phyloP scores from a whole-genome alignment of 2,888 invertebrate species.

The Eupithecia tripunctaria region DNA sequence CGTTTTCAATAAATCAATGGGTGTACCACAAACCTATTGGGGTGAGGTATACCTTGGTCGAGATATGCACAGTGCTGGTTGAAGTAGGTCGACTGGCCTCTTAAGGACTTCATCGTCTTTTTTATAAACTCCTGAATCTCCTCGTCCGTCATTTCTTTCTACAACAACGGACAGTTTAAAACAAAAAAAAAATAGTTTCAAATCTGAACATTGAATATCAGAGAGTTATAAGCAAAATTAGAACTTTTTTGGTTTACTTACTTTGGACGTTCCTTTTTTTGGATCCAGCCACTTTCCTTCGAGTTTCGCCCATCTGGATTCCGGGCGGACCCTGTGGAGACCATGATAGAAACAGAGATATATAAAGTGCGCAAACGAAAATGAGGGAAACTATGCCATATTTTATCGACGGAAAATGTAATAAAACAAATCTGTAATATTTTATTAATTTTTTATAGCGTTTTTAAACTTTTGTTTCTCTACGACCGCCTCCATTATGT shows the following conservation, averaged over 20 bases:
- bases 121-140: constrained; percentile 72
- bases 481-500: no score
- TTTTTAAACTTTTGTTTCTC: no score
- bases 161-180: constrained; percentile 4
- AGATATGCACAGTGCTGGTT: constrained; percentile 74
- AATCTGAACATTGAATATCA: neutral
- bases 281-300: constrained; percentile 77
- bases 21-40: no score
- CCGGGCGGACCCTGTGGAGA: constrained; percentile 69
- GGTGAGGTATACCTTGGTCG: constrained; percentile 1
- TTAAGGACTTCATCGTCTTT: constrained; percentile 69
- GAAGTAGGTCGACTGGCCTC: constrained; percentile 77
- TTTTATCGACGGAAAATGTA: no score
- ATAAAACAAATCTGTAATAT: no score
- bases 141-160: constrained; percentile 75
- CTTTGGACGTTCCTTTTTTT: constrained; percentile 67
- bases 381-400: no score
- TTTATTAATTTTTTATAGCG: no score
- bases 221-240: neutral
- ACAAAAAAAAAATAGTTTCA: neutral
- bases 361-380: no score
- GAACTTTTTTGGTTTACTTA: constrained; percentile 51
- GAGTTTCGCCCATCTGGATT: constrained; percentile 69
- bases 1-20: no score
- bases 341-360: neutral